Conservation (phyloP, 1,140 invertebrate genomes). For the Orussus abietinus region DNA sequence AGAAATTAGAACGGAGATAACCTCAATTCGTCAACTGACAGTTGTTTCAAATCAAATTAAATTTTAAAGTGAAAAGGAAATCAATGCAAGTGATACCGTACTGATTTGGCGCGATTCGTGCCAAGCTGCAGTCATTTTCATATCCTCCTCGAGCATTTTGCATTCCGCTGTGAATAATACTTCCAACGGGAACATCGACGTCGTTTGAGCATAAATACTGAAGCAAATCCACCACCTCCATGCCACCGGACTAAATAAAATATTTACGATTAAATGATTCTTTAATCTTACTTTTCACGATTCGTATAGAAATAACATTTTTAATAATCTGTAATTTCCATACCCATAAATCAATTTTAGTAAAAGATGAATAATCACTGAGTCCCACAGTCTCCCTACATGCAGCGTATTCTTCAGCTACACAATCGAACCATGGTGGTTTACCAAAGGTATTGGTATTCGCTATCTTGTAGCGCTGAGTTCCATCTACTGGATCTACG, state of each 20-base stretch:
- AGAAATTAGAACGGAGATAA: too few species aligned
- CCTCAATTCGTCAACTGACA: too few species aligned
- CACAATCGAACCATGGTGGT: conserved; percentile 90
- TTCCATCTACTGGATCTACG: conserved; percentile 42
- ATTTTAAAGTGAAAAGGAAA: conserved; percentile 24
- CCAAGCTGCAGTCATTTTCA: conserved; percentile 96
- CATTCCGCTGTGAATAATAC: conserved; percentile 98
- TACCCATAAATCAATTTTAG: conserved; percentile 94
- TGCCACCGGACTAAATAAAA: conserved; percentile 67
- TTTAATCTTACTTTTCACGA: conserved; percentile 3
- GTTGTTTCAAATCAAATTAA: conserved; percentile 4
- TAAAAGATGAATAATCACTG: conserved; percentile 97
- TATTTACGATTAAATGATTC: conserved; percentile 4
- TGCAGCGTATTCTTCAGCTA: conserved; percentile 86
- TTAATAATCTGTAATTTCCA: conserved; percentile 22
- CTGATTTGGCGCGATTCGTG: conserved; percentile 83
- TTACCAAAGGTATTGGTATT: conserved; percentile 79
- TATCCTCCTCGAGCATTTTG: conserved; percentile 94
- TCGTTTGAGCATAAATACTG: conserved; percentile 96
- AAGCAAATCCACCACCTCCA: conserved; percentile 84
- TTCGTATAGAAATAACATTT: background rate
- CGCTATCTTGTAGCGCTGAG: conserved; percentile 60
- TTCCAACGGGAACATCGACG: conserved; percentile 90
- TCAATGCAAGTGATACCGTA: too few species aligned
- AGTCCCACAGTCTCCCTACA: conserved; percentile 91